Evolutionary conservation across 2,888 invertebrate genomes (phyloP).

Genomic region (Aricia artaxerxes): DNA sequence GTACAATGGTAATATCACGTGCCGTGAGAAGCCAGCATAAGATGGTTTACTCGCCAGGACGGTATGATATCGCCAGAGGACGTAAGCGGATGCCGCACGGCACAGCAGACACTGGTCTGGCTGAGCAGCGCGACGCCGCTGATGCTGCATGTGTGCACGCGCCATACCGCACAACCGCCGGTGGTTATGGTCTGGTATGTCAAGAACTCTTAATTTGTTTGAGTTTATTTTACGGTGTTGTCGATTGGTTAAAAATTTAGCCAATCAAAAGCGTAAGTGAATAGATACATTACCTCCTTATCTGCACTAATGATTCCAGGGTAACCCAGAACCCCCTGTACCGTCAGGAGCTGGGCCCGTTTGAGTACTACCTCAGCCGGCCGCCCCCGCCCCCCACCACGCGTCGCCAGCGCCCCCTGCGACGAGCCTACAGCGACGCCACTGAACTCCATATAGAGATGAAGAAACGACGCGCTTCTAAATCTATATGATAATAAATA

Average conservation of each 20-base stretch:
- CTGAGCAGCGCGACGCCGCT: not conserved
- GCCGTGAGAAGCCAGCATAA: too few relatives aligned
- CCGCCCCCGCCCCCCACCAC: constrained; percentile 59
- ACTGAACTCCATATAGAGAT: constrained; percentile 58
- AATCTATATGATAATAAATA: constrained; percentile 55
- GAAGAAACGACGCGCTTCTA: constrained; percentile 65
- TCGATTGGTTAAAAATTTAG: too few relatives aligned
- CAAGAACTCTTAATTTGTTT: too few relatives aligned
- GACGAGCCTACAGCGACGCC: constrained; percentile 66
- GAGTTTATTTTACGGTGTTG: too few relatives aligned
- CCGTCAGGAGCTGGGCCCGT: constrained; percentile 81
- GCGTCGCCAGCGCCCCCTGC: constrained; percentile 48
- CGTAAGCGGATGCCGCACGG: not conserved
- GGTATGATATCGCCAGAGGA: not conserved
- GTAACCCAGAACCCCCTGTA: constrained; percentile 80
- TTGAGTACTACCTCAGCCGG: constrained; percentile 80
- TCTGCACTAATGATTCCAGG: constrained; percentile 54
- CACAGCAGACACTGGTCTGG: not conserved
- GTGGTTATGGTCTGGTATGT: constrained; percentile 58
- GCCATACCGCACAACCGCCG: constrained; percentile 48
- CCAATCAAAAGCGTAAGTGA: too few relatives aligned
- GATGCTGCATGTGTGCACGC: not conserved
- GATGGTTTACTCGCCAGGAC: not conserved
- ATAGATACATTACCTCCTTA: too few relatives aligned
- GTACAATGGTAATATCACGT: too few relatives aligned